These are phyloP conservation scores for Periphyllus acericola DNA, from an alignment of 2,888 invertebrate species.

Conservation along the genomic window DNA sequence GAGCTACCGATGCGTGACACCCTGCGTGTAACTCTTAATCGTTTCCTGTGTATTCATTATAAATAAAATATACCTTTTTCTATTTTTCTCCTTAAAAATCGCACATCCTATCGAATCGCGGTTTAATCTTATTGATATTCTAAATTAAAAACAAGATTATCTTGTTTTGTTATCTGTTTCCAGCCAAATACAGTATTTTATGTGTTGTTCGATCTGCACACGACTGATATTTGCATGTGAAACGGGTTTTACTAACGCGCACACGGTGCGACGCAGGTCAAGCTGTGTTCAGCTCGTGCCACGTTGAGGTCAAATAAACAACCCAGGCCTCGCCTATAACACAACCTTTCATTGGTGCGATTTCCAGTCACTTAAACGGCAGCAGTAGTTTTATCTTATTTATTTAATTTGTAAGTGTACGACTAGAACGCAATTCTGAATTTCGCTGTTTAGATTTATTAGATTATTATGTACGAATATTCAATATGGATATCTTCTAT, in stretches of 20 bases:
- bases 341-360: conserved; percentile 31
- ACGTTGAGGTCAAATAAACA: conserved; percentile 56
- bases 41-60: conserved; percentile 54
- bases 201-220: conserved; percentile 39
- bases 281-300: conserved; percentile 53
- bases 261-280: conserved; percentile 44
- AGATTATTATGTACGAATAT: neutral
- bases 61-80: conserved; percentile 25
- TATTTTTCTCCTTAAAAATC: conserved; percentile 36
- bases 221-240: conserved; percentile 46
- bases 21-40: conserved; percentile 60
- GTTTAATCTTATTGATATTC: neutral
- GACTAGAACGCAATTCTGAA: neutral
- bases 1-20: conserved; percentile 58
- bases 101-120: conserved; percentile 6
- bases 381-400: neutral
- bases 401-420: neutral
- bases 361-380: conserved; percentile 22
- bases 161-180: conserved; percentile 16
- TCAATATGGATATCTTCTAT: neutral
- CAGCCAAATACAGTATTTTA: conserved; percentile 11
- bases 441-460: neutral
- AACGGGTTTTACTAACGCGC: conserved; percentile 54
- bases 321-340: conserved; percentile 34
- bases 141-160: conserved; percentile 28